Conservation (phyloP, 2,797 vertebrate species). For the Girardinus metallicus region DNA sequence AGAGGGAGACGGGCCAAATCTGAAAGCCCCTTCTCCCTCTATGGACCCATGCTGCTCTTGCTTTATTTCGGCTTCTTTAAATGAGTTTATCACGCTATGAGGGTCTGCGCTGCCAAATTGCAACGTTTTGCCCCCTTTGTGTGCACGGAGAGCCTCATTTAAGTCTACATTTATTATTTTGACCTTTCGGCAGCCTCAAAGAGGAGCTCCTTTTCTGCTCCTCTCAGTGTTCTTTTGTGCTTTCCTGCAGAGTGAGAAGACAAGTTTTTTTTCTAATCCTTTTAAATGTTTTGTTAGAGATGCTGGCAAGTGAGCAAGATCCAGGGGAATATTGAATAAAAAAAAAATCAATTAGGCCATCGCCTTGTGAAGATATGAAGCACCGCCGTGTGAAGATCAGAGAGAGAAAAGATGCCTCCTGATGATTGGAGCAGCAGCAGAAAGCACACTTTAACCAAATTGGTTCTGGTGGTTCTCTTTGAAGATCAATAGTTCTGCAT, state of each 20-base stretch:
- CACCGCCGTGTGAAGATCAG: slow-evolving; percentile 77
- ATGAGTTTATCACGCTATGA: slow-evolving; percentile 88
- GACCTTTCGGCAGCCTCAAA: slow-evolving; percentile 88
- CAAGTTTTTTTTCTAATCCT: slow-evolving; percentile 59
- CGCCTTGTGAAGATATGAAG: slow-evolving; percentile 78
- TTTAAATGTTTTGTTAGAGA: slow-evolving; percentile 81
- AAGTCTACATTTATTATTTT: slow-evolving; percentile 94
- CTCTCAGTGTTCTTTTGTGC: slow-evolving; percentile 81
- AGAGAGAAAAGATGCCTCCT: slow-evolving; percentile 67
- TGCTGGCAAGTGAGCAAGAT: slow-evolving; percentile 79
- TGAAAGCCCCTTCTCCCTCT: slow-evolving; percentile 80
- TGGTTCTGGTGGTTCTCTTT: slow-evolving; percentile 75
- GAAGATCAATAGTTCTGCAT: slow-evolving; percentile 50
- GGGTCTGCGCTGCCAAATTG: slow-evolving; percentile 84
- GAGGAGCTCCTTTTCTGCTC: slow-evolving; percentile 72
- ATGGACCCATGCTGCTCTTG: slow-evolving; percentile 79
- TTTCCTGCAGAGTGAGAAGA: slow-evolving; percentile 75
- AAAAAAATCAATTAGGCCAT: slow-evolving; percentile 88
- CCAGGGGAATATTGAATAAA: slow-evolving; percentile 80
- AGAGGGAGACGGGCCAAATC: no score
- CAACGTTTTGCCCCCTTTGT: slow-evolving; percentile 88
- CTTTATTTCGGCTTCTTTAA: slow-evolving; percentile 85
- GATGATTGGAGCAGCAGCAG: slow-evolving; percentile 66
- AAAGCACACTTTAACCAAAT: slow-evolving; percentile 76
- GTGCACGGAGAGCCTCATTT: slow-evolving; percentile 82